Base-by-base conservation (phyloP, 2,113 vertebrate species). In the Hippocampus zosterae region DNA sequence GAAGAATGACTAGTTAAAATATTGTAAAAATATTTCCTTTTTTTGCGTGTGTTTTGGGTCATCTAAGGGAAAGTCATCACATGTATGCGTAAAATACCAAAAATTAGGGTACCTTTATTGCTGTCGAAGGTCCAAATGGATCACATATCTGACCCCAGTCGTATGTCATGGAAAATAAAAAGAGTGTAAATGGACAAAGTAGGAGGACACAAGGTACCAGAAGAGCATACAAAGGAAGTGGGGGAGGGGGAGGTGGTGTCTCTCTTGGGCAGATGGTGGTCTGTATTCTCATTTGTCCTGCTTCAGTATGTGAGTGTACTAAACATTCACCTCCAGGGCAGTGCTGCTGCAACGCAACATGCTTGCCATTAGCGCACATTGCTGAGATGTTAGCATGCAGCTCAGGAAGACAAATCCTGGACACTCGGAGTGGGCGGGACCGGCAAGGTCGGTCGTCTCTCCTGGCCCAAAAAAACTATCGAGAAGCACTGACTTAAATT, bases 221-320 rank as follows among this genome's bases (percentile, higher is more conserved):
- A 80, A 73, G 71, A 70, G 71, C 50, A 74, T 41, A 69, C 80
- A 79, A 86, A 80, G 85, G 78, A 70, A 84, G 67, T 75, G 87
- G 85, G 88, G 85, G 84, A 88, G 87, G 84, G 81, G 71, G 60
- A 84, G 79, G 75, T 73, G 85, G 77, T 80, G 78, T 88, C 86
- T 87, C 89, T 87, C 75, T 25, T 85, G 86, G 84, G 86, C 89
- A 91, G 89, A 91, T 91, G 89, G 89, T 27, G 52, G 71, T 68
- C 85, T 89, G 88, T 88, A 85, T 88, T 90, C 85, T 91, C 88
- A 90, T 91, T 91, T 91, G 89, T 91, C 87, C 86, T 87, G 86
- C 71, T 81, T 78, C 70, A 66, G 85, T 82, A 81, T 86, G 84
- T 83, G 57, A 41, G 80, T 78, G 86, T 81, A 81, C 85, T 80